Evolutionary conservation across 2,797 vertebrate species (phyloP).

Genomic region (Arnoldichthys spilopterus): DNA sequence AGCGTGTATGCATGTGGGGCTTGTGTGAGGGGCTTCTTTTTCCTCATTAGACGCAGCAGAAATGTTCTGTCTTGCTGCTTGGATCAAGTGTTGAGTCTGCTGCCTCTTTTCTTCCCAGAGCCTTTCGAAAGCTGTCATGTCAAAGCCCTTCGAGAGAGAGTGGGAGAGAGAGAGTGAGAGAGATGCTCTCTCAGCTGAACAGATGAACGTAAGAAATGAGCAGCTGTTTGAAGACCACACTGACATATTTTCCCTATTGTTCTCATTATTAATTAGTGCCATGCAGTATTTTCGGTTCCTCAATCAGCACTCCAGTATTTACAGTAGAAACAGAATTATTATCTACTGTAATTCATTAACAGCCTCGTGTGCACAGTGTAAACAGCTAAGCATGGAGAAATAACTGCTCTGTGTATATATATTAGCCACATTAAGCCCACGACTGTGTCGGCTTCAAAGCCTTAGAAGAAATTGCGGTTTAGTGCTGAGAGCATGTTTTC

Average conservation of each 20-base stretch:
- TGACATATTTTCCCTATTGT: neutral
- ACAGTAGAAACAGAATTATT: neutral
- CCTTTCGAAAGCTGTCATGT: conserved; percentile 79
- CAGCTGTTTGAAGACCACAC: neutral
- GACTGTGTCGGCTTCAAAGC: neutral
- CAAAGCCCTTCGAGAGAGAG: conserved; percentile 60
- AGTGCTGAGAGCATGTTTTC: neutral
- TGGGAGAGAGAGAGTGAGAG: conserved; percentile 71
- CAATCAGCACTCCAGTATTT: conserved; percentile 30
- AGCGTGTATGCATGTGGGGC: conserved; percentile 27
- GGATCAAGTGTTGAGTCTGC: conserved; percentile 42
- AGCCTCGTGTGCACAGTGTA: conserved; percentile 5
- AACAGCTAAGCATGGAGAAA: conserved; percentile 22
- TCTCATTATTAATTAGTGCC: conserved; percentile 24
- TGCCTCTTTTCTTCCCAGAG: conserved; percentile 69
- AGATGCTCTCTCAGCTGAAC: conserved; percentile 50
- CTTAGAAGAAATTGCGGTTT: neutral
- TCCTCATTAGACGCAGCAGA: conserved; percentile 59
- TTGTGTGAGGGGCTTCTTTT: conserved; percentile 44
- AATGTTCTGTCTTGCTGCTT: conserved; percentile 55
- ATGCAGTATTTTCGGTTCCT: conserved; percentile 29
- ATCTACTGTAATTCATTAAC: conserved; percentile 23
- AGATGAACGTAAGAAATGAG: conserved; percentile 9
- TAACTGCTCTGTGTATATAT: neutral
- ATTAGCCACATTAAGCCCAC: neutral